Percentiles rank a stretch among this genome's conserved stretches.
Conservation (phyloP, 2,888 invertebrate genomes). For the Heteromyza rotundicornis region DNA sequence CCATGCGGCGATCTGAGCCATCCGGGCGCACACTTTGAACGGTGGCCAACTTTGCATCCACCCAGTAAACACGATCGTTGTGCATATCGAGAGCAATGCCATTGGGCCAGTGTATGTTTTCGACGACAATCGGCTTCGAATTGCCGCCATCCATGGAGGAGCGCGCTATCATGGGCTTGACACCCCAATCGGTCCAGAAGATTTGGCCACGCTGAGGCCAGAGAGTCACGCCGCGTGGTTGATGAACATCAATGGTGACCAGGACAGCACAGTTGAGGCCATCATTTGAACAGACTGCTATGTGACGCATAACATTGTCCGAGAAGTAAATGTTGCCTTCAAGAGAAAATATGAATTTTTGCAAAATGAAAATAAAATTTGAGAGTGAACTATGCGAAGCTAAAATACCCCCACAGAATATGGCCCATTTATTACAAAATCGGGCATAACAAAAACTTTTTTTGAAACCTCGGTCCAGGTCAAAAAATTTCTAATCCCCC, state of each 20-base stretch:
- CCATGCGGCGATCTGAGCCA: constrained; percentile 70
- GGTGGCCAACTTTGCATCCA: constrained; percentile 75
- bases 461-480: too few species aligned
- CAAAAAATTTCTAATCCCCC: too few species aligned
- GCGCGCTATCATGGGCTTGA: constrained; percentile 73
- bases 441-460: too few species aligned
- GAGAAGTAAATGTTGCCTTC: constrained; percentile 78
- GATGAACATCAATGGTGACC: constrained; percentile 68
- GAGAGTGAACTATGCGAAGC: too few species aligned
- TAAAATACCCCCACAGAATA: too few species aligned
- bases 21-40: constrained; percentile 72
- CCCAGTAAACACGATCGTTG: constrained; percentile 84
- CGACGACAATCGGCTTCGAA: constrained; percentile 68
- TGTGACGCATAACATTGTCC: constrained; percentile 73
- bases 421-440: too few species aligned
- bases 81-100: constrained; percentile 84
- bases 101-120: constrained; percentile 79
- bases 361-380: too few species aligned
- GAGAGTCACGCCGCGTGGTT: constrained; percentile 73
- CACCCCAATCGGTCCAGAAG: constrained; percentile 93
- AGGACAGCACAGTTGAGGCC: constrained; percentile 72
- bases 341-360: not conserved
- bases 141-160: constrained; percentile 86
- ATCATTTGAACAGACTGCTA: constrained; percentile 76
- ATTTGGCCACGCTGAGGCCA: constrained; percentile 77